phyloP scores from a whole-genome alignment of 2,797 vertebrate genomes.

The Phalloptychus januarius region DNA sequence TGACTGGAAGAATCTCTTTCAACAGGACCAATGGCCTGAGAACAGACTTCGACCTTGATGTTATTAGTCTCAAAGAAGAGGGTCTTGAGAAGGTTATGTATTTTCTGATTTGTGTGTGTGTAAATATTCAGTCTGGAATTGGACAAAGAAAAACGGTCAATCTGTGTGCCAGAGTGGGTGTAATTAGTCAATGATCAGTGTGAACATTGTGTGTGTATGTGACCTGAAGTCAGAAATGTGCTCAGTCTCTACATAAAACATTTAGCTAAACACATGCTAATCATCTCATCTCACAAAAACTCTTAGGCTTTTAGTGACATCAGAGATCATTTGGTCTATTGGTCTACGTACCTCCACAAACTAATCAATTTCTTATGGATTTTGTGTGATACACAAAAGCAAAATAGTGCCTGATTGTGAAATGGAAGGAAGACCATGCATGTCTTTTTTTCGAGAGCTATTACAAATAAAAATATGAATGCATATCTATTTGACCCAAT shows the following conservation, averaged over 20 bases:
- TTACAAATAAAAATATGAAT: background rate
- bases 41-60: slow-evolving; percentile 98
- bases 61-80: slow-evolving; percentile 97
- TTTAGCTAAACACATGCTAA: background rate
- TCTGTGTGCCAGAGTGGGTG: background rate
- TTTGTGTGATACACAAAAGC: background rate
- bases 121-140: background rate
- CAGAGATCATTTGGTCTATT: background rate
- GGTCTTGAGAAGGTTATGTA: slow-evolving; percentile 92
- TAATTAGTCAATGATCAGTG: background rate
- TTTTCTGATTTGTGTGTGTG: slow-evolving; percentile 1
- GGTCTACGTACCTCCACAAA: background rate
- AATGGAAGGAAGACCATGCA: background rate
- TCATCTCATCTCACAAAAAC: background rate
- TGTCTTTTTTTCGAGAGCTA: background rate
- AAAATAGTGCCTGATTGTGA: background rate
- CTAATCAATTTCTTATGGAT: background rate
- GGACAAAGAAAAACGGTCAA: background rate
- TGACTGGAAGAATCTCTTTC: slow-evolving; percentile 97
- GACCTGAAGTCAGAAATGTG: background rate
- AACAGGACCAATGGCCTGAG: slow-evolving; percentile 97
- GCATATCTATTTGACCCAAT: background rate
- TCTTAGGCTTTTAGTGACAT: background rate
- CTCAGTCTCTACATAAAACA: background rate
- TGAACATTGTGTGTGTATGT: background rate